phyloP scores from a whole-genome alignment of 2,888 invertebrate genomes.

The Heliconius ismenius region DNA sequence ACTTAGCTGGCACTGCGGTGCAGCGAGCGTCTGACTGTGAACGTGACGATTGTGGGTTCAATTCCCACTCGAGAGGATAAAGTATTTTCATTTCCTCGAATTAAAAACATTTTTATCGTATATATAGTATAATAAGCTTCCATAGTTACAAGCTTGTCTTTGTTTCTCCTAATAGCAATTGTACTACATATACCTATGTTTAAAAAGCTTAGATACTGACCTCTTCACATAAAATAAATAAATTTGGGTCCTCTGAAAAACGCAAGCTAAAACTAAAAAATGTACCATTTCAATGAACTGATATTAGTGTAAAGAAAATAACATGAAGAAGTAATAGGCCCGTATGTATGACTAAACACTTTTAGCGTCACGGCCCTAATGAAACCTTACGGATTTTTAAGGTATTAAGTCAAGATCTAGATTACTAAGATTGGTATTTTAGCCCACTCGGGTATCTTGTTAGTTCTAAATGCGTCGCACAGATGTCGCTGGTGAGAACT shows the following conservation, averaged over 20 bases:
- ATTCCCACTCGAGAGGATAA: no score
- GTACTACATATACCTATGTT: no score
- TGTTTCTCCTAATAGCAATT: no score
- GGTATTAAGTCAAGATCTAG: conserved; percentile 1
- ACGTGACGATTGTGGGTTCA: no score
- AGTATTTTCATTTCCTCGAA: no score
- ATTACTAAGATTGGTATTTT: neutral
- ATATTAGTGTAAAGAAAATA: neutral
- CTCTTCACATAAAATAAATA: neutral
- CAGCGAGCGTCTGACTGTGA: no score
- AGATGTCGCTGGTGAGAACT: conserved; percentile 10
- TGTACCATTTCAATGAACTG: neutral
- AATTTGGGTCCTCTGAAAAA: neutral
- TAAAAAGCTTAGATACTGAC: no score
- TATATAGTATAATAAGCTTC: no score
- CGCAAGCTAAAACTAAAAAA: neutral
- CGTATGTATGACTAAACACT: neutral
- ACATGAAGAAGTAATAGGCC: neutral
- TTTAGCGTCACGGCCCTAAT: neutral
- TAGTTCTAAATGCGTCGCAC: neutral
- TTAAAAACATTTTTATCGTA: no score
- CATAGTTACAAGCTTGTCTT: no score
- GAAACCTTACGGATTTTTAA: neutral
- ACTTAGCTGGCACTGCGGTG: no score
- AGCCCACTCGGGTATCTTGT: neutral